Evolutionary conservation across 2,113 vertebrate species (phyloP), one percentile per base, ranked within the genome.

Genomic region (Stigmatopora argus): DNA sequence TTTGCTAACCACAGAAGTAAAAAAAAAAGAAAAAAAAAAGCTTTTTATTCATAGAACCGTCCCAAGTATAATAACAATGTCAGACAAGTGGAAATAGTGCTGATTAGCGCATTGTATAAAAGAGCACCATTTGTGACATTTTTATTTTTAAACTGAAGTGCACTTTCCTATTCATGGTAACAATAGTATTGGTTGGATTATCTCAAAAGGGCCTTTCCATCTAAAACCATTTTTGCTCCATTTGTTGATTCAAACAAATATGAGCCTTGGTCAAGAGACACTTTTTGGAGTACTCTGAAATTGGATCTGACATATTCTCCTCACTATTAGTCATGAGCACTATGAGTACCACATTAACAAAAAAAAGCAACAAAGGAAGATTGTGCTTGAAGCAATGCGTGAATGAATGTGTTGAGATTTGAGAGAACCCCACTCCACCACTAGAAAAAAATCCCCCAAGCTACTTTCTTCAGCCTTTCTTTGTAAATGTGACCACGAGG

Each of bases 1-100:
- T 83, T 89, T 87, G 85, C 85, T 88, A 87, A 89, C 90, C 88
- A 89, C 88, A 87, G 81, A 88, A 89, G 80, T 73, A 79, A 85
- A 85, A 86, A 71, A 21, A 23, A 45, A 9, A 85, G 76, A 88
- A 89, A 78, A 73, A 81, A 87, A 84, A 84, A 71, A 81, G 68
- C 68, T 65, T 56, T 77, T 74, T 64, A 73, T 74, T 83, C 45
- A 66, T 59, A 60, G 71, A 64, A 62, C 35, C 56, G 67, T 17
- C 67, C 62, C 53, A 56, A 18, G 14, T 49, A 18, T 15, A 23
- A 26, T 7, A 17, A 64, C 15, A 47, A 17, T 31, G 8, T 18
- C 62, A 23, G 2, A 51, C 65, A 76, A 63, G 66, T 65, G 69
- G 62, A 70, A 80, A 75, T 78, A 60, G 78, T 73, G 74, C 78